Percentiles rank a stretch among this genome's conserved stretches.
phyloP scores from a whole-genome alignment of 2,113 vertebrate genomes.

The Echinops telfairi region DNA sequence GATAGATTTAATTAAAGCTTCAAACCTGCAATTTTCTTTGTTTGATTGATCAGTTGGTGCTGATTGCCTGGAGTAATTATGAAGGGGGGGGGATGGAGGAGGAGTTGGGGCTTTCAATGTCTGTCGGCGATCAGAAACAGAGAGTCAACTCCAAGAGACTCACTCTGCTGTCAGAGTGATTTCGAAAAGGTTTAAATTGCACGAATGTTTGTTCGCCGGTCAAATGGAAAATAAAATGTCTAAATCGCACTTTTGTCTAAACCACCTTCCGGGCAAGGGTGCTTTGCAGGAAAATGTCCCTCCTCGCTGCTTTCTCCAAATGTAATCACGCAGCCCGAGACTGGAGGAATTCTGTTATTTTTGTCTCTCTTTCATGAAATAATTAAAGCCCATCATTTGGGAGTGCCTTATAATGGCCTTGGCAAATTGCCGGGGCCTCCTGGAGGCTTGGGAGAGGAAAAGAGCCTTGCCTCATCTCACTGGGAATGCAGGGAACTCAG shows the following conservation, averaged over 20 bases:
- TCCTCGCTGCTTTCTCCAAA: slow-evolving; percentile 37
- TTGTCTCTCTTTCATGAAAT: slow-evolving; percentile 60
- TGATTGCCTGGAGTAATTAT: slow-evolving; percentile 72
- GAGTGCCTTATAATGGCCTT: background rate
- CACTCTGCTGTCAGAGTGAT: slow-evolving; percentile 50
- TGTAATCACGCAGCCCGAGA: background rate
- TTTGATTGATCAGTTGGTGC: slow-evolving; percentile 74
- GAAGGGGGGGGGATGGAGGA: slow-evolving; percentile 18
- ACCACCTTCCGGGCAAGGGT: background rate
- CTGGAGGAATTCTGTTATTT: slow-evolving; percentile 6
- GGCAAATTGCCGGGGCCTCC: background rate
- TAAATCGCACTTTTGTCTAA: slow-evolving; percentile 39
- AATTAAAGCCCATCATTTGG: slow-evolving; percentile 1
- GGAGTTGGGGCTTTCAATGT: background rate
- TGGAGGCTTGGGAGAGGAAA: background rate
- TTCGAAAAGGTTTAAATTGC: slow-evolving; percentile 59
- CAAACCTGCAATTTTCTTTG: slow-evolving; percentile 79
- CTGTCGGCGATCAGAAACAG: slow-evolving; percentile 19
- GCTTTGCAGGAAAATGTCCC: background rate
- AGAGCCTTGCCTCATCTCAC: background rate
- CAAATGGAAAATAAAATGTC: slow-evolving; percentile 30
- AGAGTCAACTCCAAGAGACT: slow-evolving; percentile 12
- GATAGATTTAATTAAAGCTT: slow-evolving; percentile 85
- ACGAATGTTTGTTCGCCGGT: background rate
- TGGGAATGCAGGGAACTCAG: background rate